Evolutionary conservation across 2,113 vertebrate genomes (phyloP).

Genomic region (Gymnogyps californianus): DNA sequence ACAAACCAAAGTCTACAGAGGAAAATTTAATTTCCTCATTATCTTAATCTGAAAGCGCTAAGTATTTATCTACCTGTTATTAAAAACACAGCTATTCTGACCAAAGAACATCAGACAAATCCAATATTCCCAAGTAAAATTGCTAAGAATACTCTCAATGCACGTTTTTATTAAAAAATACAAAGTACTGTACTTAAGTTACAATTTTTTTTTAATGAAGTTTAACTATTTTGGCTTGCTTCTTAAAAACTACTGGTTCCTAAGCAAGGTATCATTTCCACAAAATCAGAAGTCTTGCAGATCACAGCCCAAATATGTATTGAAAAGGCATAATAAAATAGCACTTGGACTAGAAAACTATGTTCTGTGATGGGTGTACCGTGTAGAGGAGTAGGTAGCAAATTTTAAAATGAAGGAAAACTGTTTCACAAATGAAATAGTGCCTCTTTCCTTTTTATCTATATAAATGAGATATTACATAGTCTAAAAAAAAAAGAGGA

Average conservation of each 20-base stretch:
- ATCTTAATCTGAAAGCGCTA: not conserved
- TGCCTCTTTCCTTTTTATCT: not conserved
- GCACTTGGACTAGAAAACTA: not conserved
- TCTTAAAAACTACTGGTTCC: not conserved
- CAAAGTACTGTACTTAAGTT: not conserved
- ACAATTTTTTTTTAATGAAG: not conserved
- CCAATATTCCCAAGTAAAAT: not conserved
- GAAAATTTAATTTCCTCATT: conserved; percentile 35
- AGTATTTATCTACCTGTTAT: conserved; percentile 2
- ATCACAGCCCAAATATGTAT: not conserved
- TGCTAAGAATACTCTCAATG: not conserved
- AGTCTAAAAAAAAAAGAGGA: not conserved
- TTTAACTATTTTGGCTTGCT: not conserved
- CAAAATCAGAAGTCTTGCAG: not conserved
- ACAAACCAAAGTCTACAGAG: not conserved
- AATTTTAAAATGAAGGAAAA: not conserved
- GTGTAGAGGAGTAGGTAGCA: not conserved
- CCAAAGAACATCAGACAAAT: not conserved
- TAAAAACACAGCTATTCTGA: conserved; percentile 7
- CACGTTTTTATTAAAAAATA: not conserved
- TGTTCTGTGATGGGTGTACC: not conserved
- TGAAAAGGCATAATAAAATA: not conserved
- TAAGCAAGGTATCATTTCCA: not conserved
- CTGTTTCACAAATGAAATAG: not conserved
- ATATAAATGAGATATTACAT: not conserved